Evolutionary conservation across 1,140 invertebrate genomes (phyloP), one percentile per base, ranked within the genome.

Genomic region (Scaptomyza montana): DNA sequence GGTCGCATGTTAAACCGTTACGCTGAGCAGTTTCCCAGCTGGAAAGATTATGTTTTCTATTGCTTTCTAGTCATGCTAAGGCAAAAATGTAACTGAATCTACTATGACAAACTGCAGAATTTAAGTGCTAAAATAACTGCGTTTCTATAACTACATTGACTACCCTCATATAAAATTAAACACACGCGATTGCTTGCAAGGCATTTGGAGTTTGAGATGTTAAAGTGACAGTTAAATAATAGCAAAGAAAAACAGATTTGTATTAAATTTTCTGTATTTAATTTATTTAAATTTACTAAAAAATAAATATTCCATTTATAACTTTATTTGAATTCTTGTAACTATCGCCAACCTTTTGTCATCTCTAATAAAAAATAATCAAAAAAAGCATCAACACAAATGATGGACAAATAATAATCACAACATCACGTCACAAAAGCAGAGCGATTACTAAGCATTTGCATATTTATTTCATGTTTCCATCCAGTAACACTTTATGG

Each of bases 1-100:
- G 78, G 74, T 82, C 70, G 60, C 55, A 80, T 77, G 78, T 81
- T 74, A 41, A 74, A 50, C 69, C 79, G 78, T 74, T 80, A 78
- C 79, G 78, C 78, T 78, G 70, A 78, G 56, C 68, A 73, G 39
- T 36, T 10, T 12, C 45, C 19, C 33, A 54, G 59, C 30, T 65
- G 30, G 30, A 7, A 39, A 33, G 13, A 39, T 16, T 43, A 1
- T 1, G 43, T 68, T 16, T 56, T 51, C 19, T 57, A 59, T 59
- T 5, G 3, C 30, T 71, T 30, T 25, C 21, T 16, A 59, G 39
- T 36, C 51, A 36, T 25, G 28, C 19, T 56, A 21, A 56, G 28
- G 41, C 55, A 54, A 21, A 61, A 54, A 10, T 45, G 47, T 33
- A 65, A 65, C 41, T 47, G 28, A 55, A 63, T 45, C 21, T 19